phyloP scores from a whole-genome alignment of 2,888 invertebrate genomes.

The Liopterus haemorrhoidalis region DNA sequence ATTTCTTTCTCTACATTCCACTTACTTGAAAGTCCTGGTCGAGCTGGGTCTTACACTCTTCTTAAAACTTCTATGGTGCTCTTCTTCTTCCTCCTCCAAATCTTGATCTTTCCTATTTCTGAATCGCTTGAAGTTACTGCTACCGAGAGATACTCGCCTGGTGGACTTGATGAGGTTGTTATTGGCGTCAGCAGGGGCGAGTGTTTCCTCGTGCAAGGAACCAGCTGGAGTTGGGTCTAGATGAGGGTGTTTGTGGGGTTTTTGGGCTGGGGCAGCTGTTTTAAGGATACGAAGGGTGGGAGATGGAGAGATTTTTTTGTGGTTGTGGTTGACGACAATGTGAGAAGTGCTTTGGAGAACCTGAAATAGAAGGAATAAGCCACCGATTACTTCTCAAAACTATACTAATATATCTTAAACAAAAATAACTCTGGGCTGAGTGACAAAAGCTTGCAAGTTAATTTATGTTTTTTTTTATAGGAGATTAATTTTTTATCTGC shows the following conservation, averaged over 20 bases:
- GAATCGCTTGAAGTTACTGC: conserved; percentile 45
- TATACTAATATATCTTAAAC: too few relatives aligned
- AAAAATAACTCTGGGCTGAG: too few relatives aligned
- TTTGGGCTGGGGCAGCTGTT: conserved; percentile 63
- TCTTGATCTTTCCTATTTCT: conserved; percentile 54
- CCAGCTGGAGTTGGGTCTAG: conserved; percentile 60
- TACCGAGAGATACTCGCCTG: conserved; percentile 48
- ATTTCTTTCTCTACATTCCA: too few relatives aligned
- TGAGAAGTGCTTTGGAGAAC: conserved; percentile 74
- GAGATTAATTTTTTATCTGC: too few relatives aligned
- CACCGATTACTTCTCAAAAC: too few relatives aligned
- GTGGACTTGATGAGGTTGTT: conserved; percentile 47
- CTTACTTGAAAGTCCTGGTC: conserved; percentile 45
- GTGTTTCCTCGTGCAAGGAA: conserved; percentile 54
- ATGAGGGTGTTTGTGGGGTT: conserved; percentile 50
- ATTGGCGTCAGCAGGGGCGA: conserved; percentile 46
- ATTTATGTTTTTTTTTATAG: too few relatives aligned
- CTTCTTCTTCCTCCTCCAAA: conserved; percentile 37
- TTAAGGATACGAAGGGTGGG: conserved; percentile 65
- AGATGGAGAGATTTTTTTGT: conserved; percentile 61
- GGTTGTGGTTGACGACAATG: conserved; percentile 49
- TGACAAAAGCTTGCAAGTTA: too few relatives aligned
- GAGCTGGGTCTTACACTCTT: conserved; percentile 36
- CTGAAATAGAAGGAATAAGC: conserved; percentile 31
- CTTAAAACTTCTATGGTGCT: conserved; percentile 31